Percentiles rank a stretch among this genome's conserved stretches.
Evolutionary conservation across 92 coral and sea anemone genomes (phyloP).

Genomic region (Palythoa grandis): DNA sequence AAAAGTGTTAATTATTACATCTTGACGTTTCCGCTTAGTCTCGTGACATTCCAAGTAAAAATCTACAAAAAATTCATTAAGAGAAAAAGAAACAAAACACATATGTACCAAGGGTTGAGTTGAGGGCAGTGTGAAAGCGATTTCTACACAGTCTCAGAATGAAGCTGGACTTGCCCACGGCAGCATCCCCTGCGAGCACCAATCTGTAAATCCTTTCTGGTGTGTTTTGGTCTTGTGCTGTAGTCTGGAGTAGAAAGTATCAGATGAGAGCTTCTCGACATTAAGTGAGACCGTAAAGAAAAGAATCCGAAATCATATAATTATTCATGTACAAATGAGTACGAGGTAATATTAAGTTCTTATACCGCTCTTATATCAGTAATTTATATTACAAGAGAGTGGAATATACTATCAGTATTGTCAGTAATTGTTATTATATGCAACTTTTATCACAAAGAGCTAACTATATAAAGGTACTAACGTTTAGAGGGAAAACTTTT

Average conservation of each 20-base stretch:
- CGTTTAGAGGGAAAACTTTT: too few relatives aligned
- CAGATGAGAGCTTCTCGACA: not conserved
- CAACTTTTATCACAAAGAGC: too few relatives aligned
- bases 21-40: too few relatives aligned
- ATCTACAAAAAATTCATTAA: too few relatives aligned
- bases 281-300: not conserved
- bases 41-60: too few relatives aligned
- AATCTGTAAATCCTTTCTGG: conserved; percentile 97
- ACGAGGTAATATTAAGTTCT: not conserved
- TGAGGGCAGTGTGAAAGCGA: conserved; percentile 88
- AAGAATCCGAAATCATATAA: not conserved
- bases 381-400: too few relatives aligned
- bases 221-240: conserved; percentile 56
- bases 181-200: conserved; percentile 98
- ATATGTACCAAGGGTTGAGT: conserved; percentile 92
- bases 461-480: too few relatives aligned
- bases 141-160: conserved; percentile 92
- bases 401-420: too few relatives aligned
- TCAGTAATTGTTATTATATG: too few relatives aligned
- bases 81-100: not conserved
- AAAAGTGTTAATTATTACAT: too few relatives aligned
- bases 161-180: conserved; percentile 99
- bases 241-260: conserved; percentile 40
- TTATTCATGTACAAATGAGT: not conserved
- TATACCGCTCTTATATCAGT: too few relatives aligned